phyloP scores from a whole-genome alignment of 2,113 vertebrate genomes.

The Arizona elegans region DNA sequence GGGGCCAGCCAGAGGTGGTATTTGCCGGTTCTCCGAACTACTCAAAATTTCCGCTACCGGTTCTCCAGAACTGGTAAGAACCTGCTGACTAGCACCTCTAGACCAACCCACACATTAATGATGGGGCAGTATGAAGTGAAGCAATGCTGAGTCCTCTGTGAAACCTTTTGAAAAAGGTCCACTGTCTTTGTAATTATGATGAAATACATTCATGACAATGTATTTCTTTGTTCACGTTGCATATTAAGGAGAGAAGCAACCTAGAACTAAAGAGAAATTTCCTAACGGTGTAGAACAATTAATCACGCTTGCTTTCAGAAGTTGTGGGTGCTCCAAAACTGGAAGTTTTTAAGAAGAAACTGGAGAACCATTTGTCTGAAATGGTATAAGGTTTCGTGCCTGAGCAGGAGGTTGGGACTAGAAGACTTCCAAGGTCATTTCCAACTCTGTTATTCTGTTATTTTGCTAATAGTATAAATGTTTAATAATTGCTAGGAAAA shows the following conservation, averaged over 20 bases:
- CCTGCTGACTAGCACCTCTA: too few species aligned
- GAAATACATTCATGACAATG: background rate
- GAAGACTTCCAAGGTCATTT: background rate
- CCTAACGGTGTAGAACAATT: background rate
- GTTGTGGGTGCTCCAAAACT: background rate
- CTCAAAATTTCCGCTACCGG: too few species aligned
- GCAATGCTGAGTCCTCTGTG: slow-evolving; percentile 23
- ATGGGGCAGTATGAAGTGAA: slow-evolving; percentile 39
- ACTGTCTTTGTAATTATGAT: background rate
- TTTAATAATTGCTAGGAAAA: background rate
- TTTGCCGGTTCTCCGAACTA: too few species aligned
- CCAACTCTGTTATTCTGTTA: background rate
- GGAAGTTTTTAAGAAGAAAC: background rate
- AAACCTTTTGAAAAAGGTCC: slow-evolving; percentile 19
- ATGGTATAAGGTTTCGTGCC: background rate
- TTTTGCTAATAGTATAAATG: background rate
- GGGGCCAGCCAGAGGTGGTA: too few species aligned
- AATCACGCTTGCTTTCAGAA: background rate
- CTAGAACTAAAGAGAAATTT: background rate
- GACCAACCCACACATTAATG: slow-evolving; percentile 42
- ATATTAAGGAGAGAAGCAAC: background rate
- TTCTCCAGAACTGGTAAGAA: too few species aligned
- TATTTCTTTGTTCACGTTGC: background rate
- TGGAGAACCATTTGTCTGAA: background rate
- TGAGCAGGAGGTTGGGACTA: background rate